Evolutionary conservation across 2,888 invertebrate species (phyloP).

Genomic region (Apotomis turbidana): DNA sequence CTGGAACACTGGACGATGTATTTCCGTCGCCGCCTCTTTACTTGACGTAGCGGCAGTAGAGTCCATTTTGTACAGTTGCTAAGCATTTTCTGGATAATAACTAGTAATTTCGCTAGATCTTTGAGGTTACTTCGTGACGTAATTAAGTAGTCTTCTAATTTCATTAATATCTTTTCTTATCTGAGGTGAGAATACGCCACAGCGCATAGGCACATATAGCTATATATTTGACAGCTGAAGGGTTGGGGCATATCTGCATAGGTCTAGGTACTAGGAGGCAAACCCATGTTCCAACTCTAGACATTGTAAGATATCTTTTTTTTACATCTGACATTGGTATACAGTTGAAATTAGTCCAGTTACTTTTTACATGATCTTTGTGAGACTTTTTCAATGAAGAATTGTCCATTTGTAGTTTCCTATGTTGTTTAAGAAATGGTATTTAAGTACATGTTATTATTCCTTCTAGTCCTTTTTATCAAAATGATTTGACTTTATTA

Average conservation of each 20-base stretch:
- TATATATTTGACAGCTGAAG: constrained; percentile 19
- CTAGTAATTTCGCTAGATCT: constrained; percentile 25
- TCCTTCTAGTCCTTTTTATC: too few relatives aligned
- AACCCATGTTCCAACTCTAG: background rate
- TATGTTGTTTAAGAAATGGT: background rate
- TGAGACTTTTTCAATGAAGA: background rate
- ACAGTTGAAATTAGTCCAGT: background rate
- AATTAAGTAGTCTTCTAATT: constrained; percentile 30
- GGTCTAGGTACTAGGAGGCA: background rate
- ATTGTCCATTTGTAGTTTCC: background rate
- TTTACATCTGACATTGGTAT: background rate
- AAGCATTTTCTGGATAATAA: constrained; percentile 39
- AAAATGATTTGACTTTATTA: too few relatives aligned
- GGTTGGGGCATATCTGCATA: constrained; percentile 14
- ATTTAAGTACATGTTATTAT: too few relatives aligned
- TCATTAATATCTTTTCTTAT: constrained; percentile 10
- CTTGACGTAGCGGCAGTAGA: constrained; percentile 12
- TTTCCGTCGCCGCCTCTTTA: constrained; percentile 19
- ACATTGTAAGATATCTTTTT: background rate
- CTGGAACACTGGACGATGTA: constrained; percentile 35
- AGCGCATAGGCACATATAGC: background rate
- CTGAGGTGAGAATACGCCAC: background rate
- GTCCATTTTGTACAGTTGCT: constrained; percentile 40
- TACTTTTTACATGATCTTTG: background rate
- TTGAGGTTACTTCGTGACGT: constrained; percentile 42